Evolutionary conservation across 2,797 vertebrate genomes (phyloP).

Genomic region (Pantherophis alleghaniensis): DNA sequence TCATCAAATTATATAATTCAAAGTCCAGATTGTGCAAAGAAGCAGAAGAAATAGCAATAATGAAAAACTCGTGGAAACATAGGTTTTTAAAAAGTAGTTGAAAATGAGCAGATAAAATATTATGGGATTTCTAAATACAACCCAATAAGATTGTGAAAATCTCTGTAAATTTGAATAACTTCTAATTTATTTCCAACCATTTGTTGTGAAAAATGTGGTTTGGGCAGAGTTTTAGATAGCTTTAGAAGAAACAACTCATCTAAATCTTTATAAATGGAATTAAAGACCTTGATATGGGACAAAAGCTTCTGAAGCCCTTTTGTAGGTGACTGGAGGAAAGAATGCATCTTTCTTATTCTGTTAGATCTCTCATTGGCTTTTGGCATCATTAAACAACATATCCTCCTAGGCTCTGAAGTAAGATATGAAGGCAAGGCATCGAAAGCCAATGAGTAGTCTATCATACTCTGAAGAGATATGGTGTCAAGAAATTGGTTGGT

Average conservation of each 20-base stretch:
- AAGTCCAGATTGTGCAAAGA: not conserved
- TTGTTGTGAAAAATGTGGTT: not conserved
- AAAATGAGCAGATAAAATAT: not conserved
- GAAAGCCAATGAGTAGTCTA: not conserved
- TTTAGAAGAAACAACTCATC: not conserved
- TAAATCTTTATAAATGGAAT: not conserved
- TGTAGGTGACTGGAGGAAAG: not conserved
- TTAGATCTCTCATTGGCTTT: not conserved
- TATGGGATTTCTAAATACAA: not conserved
- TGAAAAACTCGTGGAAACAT: not conserved
- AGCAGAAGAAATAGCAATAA: not conserved
- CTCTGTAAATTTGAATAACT: not conserved
- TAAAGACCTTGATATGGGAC: not conserved
- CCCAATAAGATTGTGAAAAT: not conserved
- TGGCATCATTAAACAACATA: not conserved
- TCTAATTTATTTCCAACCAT: not conserved
- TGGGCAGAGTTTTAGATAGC: not conserved
- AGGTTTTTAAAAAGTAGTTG: not conserved
- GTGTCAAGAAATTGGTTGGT: not conserved
- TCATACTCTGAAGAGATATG: not conserved
- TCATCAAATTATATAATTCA: not conserved
- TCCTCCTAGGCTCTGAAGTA: not conserved
- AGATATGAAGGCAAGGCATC: not conserved
- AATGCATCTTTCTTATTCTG: not conserved
- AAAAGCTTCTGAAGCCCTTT: not conserved